phyloP scores from a whole-genome alignment of 64 coral and sea anemone species.

The Orbicella faveolata region DNA sequence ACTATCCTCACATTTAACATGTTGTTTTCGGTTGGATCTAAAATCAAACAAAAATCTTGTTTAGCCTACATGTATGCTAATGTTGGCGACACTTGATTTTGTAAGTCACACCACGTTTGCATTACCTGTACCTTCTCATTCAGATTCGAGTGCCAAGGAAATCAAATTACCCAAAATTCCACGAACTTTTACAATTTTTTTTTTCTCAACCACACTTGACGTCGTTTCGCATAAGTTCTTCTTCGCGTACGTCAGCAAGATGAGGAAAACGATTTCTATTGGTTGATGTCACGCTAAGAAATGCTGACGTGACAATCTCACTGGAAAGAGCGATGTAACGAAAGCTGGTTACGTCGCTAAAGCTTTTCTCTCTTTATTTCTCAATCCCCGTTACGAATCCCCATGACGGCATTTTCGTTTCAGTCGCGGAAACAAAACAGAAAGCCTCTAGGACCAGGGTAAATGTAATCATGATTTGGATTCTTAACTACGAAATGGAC shows the following conservation, averaged over 20 bases:
- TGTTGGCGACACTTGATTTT: too few species aligned
- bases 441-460: too few species aligned
- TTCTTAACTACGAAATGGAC: too few species aligned
- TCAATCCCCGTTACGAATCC: too few species aligned
- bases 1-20: conserved; percentile 63
- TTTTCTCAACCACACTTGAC: too few species aligned
- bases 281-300: neutral
- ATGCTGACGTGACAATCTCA: neutral
- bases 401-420: too few species aligned
- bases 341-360: too few species aligned
- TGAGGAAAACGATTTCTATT: neutral
- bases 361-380: too few species aligned
- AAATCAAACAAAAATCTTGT: neutral
- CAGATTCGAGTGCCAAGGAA: neutral
- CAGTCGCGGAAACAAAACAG: too few species aligned
- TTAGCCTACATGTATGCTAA: too few species aligned
- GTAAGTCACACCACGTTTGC: neutral
- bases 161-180: neutral
- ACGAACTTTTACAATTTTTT: neutral
- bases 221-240: neutral
- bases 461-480: too few species aligned
- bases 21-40: neutral
- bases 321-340: too few species aligned
- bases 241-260: conserved; percentile 1
- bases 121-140: conserved; percentile 12